Percentiles rank a stretch among this genome's conserved stretches.
Evolutionary conservation across 37 sponge, comb jelly and placozoan species (phyloP).

Genomic region (Oscarella lobularis): DNA sequence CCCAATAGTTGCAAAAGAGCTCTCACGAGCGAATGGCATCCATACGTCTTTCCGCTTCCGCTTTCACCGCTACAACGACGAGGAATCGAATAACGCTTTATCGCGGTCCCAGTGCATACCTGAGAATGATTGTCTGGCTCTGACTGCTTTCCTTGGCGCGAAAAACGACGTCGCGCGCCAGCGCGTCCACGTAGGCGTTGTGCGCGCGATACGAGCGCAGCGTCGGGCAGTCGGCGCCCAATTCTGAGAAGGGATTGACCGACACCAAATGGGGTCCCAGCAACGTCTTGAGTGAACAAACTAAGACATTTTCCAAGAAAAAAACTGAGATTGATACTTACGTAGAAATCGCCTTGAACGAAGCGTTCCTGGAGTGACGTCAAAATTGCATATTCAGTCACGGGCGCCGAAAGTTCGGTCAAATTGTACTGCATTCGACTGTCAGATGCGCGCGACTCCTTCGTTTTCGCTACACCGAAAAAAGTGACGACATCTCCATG

Average conservation of each 20-base stretch:
- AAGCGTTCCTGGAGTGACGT: constrained; percentile 54
- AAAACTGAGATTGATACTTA: constrained; percentile 11
- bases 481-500: too few relatives aligned
- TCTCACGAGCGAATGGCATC: constrained; percentile 39
- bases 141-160: constrained; percentile 13
- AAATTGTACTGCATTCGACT: too few relatives aligned
- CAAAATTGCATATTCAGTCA: constrained; percentile 67
- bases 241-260: constrained; percentile 28
- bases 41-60: constrained; percentile 73
- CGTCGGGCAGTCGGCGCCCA: constrained; percentile 7
- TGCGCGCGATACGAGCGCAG: neutral
- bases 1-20: neutral
- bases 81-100: neutral
- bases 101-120: constrained; percentile 10
- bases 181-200: neutral
- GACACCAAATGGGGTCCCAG: constrained; percentile 50
- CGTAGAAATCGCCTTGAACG: constrained; percentile 11
- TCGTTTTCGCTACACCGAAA: too few relatives aligned
- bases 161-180: constrained; percentile 6
- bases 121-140: constrained; percentile 29
- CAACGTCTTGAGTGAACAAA: constrained; percentile 36
- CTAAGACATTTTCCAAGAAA: too few relatives aligned
- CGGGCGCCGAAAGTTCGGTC: constrained; percentile 47
- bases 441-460: too few relatives aligned
- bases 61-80: constrained; percentile 29